These are phyloP conservation scores for Hydractinia symbiolongicarpus DNA, from an alignment of 30 jellyfish, hydroid and myxozoan species.

Conservation along the genomic window DNA sequence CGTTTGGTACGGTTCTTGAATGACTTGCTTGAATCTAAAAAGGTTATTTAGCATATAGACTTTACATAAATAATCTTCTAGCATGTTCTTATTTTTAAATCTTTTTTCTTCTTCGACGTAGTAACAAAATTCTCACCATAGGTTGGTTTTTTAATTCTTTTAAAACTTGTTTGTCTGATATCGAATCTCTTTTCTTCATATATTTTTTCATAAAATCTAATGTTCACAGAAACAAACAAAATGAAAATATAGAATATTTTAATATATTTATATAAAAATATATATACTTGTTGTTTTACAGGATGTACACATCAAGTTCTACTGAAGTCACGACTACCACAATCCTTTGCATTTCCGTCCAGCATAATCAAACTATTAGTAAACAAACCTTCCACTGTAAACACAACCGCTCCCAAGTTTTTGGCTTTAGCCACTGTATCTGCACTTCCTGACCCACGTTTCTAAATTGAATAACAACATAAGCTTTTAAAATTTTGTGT, in stretches of 20 bases:
- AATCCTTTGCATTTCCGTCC: background rate
- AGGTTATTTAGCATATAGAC: background rate
- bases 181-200: too few relatives aligned
- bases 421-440: slow-evolving; percentile 5
- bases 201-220: too few relatives aligned
- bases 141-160: too few relatives aligned
- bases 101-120: background rate
- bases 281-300: background rate
- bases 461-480: background rate
- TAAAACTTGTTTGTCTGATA: too few relatives aligned
- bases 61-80: background rate
- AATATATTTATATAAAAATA: background rate
- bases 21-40: slow-evolving; percentile 5
- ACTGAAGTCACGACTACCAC: background rate
- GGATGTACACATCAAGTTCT: background rate
- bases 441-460: slow-evolving; percentile 1
- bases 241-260: background rate
- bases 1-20: background rate
- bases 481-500: too few relatives aligned
- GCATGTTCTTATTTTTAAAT: background rate
- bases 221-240: background rate
- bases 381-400: background rate
- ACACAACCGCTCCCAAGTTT: background rate
- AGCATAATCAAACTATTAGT: background rate
- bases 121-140: background rate